Evolutionary conservation across 2,888 invertebrate species (phyloP), one percentile per base, ranked within the genome.

Genomic region (Mactromeris polynyma): DNA sequence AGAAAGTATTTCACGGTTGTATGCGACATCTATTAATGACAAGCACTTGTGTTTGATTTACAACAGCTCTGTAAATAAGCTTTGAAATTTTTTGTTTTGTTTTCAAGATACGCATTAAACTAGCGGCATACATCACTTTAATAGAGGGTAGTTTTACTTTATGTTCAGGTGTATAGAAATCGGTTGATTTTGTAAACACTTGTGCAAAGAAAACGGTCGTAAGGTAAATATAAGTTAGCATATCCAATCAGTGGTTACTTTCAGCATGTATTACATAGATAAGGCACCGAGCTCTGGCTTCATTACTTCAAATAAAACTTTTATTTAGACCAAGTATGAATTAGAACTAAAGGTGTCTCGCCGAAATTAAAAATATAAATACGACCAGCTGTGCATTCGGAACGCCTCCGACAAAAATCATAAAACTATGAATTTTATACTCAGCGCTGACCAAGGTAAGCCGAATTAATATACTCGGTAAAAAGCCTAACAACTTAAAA

Each of bases 181-280:
- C 14, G 36, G 17, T 73, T 73, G 73, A 73, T 73, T 58, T 73
- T 73, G 73, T 73, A 73, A 73, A 73, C 73, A 73, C 73, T 73
- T 73, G 21, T 33, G 33, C 19, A 73, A 73, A 33, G 33, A 73
- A 73, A 33, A 33, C 31, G 33, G 73, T 33, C 73, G 73, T 33
- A 73, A 73, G 17, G 73, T 73, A 73, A 73, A 73, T 21, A 73
- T 36, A 33, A 33, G 36, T 36, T 73, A 36, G 17, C 33, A 11
- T 17, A 73, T 73, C 11, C 14, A 73, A 73, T 73, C 33, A 73
- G 17, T 73, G 73, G 73, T 14, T 4, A 73, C 36, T 26, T 73
- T 73, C 36, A 73, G 33, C 36, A 36, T 73, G 73, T 73, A 73
- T 33, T 36, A 33, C 36, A 33, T 19, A 36, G 73, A 73, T 73